Percentiles rank a stretch among this genome's conserved stretches.
These are phyloP conservation scores for Saguinus imperator DNA, from an alignment of 2,113 vertebrate species.

Conservation along the genomic window DNA sequence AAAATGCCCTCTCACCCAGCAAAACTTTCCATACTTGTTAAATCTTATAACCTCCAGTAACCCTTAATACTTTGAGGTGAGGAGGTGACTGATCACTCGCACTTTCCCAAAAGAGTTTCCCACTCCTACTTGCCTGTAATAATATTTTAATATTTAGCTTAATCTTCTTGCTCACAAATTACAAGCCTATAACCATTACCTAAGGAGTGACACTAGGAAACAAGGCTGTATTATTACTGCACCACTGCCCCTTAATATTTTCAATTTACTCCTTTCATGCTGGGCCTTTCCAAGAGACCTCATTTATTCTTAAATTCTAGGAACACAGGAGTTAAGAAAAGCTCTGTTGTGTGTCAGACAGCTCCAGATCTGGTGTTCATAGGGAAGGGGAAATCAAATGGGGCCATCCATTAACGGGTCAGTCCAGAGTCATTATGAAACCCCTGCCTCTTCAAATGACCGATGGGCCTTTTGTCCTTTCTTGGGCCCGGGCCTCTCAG, in stretches of 20 bases:
- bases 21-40: conserved; percentile 51
- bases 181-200: conserved; percentile 56
- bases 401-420: conserved; percentile 69
- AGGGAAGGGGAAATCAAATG: conserved; percentile 13
- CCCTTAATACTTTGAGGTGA: conserved; percentile 37
- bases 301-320: conserved; percentile 52
- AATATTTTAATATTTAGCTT: conserved; percentile 54
- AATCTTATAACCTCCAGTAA: conserved; percentile 14
- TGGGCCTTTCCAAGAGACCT: not conserved
- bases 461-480: conserved; percentile 80
- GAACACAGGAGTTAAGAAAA: not conserved
- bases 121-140: conserved; percentile 40
- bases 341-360: conserved; percentile 65
- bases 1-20: conserved; percentile 41
- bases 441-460: conserved; percentile 78
- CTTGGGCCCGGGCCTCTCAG: conserved; percentile 64
- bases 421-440: conserved; percentile 42
- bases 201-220: conserved; percentile 62
- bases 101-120: conserved; percentile 37
- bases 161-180: conserved; percentile 66
- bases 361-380: conserved; percentile 69
- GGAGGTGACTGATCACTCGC: not conserved
- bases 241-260: conserved; percentile 46
- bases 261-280: conserved; percentile 57
- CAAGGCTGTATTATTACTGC: conserved; percentile 17